A percentile compares a stretch with the other conserved stretches of the same genome.
phyloP scores from a whole-genome alignment of 2,797 vertebrate species.

The Gymnodraco acuticeps region DNA sequence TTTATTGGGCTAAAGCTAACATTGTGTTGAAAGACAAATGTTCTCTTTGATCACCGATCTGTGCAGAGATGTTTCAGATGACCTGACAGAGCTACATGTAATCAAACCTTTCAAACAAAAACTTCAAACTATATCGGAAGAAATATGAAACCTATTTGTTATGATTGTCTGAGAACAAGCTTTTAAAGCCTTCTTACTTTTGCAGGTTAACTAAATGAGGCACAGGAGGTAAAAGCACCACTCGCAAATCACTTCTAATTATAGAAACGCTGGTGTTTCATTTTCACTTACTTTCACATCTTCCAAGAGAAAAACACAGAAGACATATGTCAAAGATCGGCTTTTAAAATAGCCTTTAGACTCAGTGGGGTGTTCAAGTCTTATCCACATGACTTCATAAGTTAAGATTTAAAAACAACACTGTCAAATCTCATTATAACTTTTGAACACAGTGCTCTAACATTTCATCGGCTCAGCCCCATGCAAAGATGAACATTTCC shows the following conservation, averaged over 20 bases:
- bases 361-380: neutral
- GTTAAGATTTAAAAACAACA: conserved; percentile 13
- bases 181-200: conserved; percentile 5
- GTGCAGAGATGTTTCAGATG: conserved; percentile 10
- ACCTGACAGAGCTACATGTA: neutral
- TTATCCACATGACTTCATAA: conserved; percentile 1
- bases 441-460: conserved; percentile 7
- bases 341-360: conserved; percentile 21
- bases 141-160: conserved; percentile 8
- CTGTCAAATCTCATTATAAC: conserved; percentile 10
- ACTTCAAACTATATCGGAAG: neutral
- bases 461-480: conserved; percentile 6
- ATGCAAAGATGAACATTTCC: conserved; percentile 14
- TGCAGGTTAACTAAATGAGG: conserved; percentile 14
- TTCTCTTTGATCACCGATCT: conserved; percentile 34
- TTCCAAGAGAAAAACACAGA: neutral
- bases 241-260: conserved; percentile 35
- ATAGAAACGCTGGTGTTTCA: conserved; percentile 45
- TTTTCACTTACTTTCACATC: conserved; percentile 48
- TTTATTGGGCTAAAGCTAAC: conserved; percentile 29
- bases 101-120: conserved; percentile 5
- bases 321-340: neutral
- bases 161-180: neutral
- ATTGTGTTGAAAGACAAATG: conserved; percentile 32
- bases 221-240: conserved; percentile 4